phyloP scores from a whole-genome alignment of 2,797 vertebrate genomes.

The Chromobotia macracanthus region DNA sequence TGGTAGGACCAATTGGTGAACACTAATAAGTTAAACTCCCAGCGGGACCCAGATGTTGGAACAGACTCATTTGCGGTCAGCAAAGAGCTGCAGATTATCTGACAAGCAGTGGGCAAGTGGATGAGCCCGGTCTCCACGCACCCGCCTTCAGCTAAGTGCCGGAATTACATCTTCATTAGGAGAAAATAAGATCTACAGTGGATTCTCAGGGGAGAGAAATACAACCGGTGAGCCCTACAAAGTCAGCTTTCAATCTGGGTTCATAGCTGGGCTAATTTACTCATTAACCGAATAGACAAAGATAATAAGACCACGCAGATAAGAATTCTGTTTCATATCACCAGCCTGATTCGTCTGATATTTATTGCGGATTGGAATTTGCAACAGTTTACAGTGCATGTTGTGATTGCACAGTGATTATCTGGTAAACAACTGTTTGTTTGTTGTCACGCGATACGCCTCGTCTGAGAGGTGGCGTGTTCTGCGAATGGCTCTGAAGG shows the following conservation, averaged over 20 bases:
- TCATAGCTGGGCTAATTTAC: constrained; percentile 47
- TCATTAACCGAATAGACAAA: constrained; percentile 30
- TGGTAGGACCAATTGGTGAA: constrained; percentile 37
- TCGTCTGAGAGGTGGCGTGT: constrained; percentile 3
- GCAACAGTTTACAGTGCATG: not conserved
- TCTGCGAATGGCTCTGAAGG: constrained; percentile 8
- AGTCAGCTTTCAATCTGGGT: constrained; percentile 42
- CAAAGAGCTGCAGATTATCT: constrained; percentile 39
- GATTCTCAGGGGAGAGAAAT: constrained; percentile 9
- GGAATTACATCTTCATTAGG: constrained; percentile 53
- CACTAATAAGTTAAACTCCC: constrained; percentile 48
- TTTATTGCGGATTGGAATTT: constrained; percentile 18
- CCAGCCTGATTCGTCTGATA: constrained; percentile 9
- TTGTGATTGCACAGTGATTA: constrained; percentile 42
- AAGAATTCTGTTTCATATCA: constrained; percentile 2
- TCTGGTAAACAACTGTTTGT: constrained; percentile 19
- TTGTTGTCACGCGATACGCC: not conserved
- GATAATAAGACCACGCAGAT: constrained; percentile 13
- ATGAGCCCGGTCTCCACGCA: constrained; percentile 30
- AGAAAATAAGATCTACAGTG: constrained; percentile 45
- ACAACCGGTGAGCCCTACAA: not conserved
- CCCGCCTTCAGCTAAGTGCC: constrained; percentile 29
- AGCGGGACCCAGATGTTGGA: constrained; percentile 43
- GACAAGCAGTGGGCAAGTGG: constrained; percentile 10
- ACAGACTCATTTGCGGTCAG: constrained; percentile 47